These are phyloP conservation scores for Colletes gigas DNA, from an alignment of 1,140 invertebrate species.

Conservation along the genomic window DNA sequence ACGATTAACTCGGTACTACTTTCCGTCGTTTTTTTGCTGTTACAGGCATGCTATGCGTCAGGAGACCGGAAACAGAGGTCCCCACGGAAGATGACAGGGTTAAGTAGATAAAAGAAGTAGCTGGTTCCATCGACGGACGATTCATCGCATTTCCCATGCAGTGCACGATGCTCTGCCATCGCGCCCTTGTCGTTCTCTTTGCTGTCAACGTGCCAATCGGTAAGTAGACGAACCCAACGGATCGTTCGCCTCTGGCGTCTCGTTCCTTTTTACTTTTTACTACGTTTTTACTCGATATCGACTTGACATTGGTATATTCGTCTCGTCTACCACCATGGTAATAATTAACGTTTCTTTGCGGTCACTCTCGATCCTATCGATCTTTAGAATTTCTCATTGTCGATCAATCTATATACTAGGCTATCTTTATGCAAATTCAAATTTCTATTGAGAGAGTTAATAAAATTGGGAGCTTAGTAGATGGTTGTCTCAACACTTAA, in stretches of 20 bases:
- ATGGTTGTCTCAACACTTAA: too few relatives aligned
- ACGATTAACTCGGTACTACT: conserved; percentile 22
- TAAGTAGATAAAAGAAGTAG: conserved; percentile 71
- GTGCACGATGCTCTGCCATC: conserved; percentile 75
- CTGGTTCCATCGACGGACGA: conserved; percentile 53
- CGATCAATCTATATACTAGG: too few relatives aligned
- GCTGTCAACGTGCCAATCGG: conserved; percentile 77
- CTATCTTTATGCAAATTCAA: too few relatives aligned
- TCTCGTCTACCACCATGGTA: neutral
- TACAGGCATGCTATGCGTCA: conserved; percentile 69
- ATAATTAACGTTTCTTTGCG: too few relatives aligned
- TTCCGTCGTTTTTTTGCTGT: conserved; percentile 31
- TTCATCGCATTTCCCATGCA: conserved; percentile 57
- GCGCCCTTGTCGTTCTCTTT: conserved; percentile 73
- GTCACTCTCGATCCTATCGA: too few relatives aligned
- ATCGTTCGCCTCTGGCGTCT: neutral
- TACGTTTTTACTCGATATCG: neutral
- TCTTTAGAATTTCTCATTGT: too few relatives aligned
- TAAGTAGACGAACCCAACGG: conserved; percentile 56
- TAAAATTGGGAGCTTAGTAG: too few relatives aligned
- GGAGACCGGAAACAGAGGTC: conserved; percentile 65
- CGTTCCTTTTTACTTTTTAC: neutral
- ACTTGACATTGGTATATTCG: neutral
- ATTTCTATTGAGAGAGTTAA: too few relatives aligned
- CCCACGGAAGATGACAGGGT: conserved; percentile 71